These are phyloP conservation scores for Thereva nobilitata DNA, from an alignment of 2,888 invertebrate genomes.

Conservation along the genomic window DNA sequence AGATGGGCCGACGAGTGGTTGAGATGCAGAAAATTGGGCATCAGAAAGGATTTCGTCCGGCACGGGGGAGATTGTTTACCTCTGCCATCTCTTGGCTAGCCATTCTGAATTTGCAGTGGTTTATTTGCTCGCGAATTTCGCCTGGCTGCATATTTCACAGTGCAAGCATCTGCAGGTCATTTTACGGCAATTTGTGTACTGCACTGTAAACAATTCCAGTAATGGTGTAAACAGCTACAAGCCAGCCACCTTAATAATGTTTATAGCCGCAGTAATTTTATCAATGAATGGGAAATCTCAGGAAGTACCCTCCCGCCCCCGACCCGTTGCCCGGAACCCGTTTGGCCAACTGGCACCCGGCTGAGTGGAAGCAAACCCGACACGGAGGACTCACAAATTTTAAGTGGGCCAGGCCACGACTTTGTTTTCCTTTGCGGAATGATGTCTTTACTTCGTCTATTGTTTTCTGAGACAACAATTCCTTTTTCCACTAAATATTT, in stretches of 20 bases:
- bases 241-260: conserved; percentile 33
- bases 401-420: conserved; percentile 25
- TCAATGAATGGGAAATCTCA: conserved; percentile 37
- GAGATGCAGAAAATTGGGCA: too few species aligned
- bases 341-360: conserved; percentile 8
- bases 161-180: conserved; percentile 39
- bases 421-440: conserved; percentile 17
- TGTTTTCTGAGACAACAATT: conserved; percentile 55
- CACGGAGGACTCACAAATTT: conserved; percentile 3
- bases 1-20: too few species aligned
- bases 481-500: conserved; percentile 56
- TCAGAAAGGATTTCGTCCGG: too few species aligned
- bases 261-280: conserved; percentile 35
- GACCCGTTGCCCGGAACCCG: neutral
- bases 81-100: conserved; percentile 12
- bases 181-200: conserved; percentile 38
- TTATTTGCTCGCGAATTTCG: conserved; percentile 20
- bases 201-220: conserved; percentile 38
- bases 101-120: conserved; percentile 10
- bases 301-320: neutral
- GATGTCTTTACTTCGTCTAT: conserved; percentile 41
- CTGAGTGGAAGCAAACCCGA: conserved; percentile 8
- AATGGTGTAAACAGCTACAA: conserved; percentile 39
- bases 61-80: conserved; percentile 11
- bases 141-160: conserved; percentile 26